Evolutionary conservation across 2,888 invertebrate species (phyloP), one percentile per base, ranked within the genome.

Genomic region (Anarsia innoxiella): DNA sequence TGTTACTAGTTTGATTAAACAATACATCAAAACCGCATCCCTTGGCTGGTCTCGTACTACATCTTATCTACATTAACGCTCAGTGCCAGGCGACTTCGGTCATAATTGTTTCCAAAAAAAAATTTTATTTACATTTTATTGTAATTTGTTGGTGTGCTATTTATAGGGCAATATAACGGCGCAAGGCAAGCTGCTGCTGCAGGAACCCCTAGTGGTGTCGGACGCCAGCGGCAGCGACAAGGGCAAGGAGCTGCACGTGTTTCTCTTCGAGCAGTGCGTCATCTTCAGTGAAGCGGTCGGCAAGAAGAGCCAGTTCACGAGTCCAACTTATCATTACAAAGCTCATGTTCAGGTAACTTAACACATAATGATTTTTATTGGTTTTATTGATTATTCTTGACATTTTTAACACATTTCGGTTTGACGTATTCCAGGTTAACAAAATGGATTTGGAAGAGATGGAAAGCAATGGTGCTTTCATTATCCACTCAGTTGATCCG

Each of bases 251-350:
- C 87, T 96, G 61, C 94, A 97, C 74, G 95, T 99, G 45, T 99
- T 99, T 86, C 89, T 99, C 33, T 99, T 99, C 71, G 97, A 99
- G 71, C 99, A 99, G 82, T 96, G 95, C 66, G 93, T 99, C 54
- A 96, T 97, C 58, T 95, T 99, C 78, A 96, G 97, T 57, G 98
- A 99, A 66, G 92, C 95, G 39, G 93, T 95, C 36, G 96, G 96
- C 50, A 93, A 93, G 75, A 95, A 94, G 75, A 94, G 93, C 29
- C 96, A 96, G 71, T 97, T 95, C 75, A 92, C 93, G 49, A 95
- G 93, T 86, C 97, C 97, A 40, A 93, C 93, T 16, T 99, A 97
- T 79, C 91, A 95, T 65, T 98, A 96, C 84, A 97, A 97, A 78
- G 93, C 94, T 61, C 97, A 97, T 67, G 91, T 99, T 49, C 96